Base-by-base conservation (phyloP, 2,797 vertebrate genomes). In the Kryptopterus vitreolus region DNA sequence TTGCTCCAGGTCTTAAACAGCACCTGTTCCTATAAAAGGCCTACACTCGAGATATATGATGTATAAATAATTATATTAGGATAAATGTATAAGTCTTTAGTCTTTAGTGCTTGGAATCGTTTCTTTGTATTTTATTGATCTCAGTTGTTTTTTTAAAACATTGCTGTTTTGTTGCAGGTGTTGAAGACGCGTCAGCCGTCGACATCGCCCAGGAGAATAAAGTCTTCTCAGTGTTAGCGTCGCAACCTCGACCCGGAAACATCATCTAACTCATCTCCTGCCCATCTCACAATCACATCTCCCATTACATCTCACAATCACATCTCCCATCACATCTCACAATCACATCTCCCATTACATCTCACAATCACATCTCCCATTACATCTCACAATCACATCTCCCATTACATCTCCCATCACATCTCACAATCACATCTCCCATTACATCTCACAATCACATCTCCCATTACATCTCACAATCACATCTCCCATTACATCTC, bases 131-230 rank as follows among this genome's bases (percentile, higher is more conserved):
- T 50, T 4, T 53, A 52, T 29, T 29, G n/a, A 29, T 29, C 15
- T 1, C 8, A 29, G 10, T 18, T 18, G 2, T 29, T 71, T 53
- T 26, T 48, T 18, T 15, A 52, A 29, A 31, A 12, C 68, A 31
- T 52, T 9, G 5, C 73, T 66, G 53, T 77, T 38, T 80, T 4
- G 77, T 85, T 89, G 90, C 53, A 97, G 96, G 90, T 61, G 89
- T 78, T 62, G 90, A 92, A 70, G 78, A 85, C 43, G 48, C 85
- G 10, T 65, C 58, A 43, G 84, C 9, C 53, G 18, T 84, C 80
- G 85, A 76, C 24, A 69, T 83, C 57, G 81, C 83, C 38, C 93
- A 91, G 83, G 86, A 82, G 83, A 85, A 86, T 71, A 88, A 88
- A 81, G 84, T 53, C 18, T 83, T 90, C 78, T 89, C 89, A 50